Evolutionary conservation across 2,888 invertebrate species (phyloP).

Genomic region (Cacoxenus indagator): DNA sequence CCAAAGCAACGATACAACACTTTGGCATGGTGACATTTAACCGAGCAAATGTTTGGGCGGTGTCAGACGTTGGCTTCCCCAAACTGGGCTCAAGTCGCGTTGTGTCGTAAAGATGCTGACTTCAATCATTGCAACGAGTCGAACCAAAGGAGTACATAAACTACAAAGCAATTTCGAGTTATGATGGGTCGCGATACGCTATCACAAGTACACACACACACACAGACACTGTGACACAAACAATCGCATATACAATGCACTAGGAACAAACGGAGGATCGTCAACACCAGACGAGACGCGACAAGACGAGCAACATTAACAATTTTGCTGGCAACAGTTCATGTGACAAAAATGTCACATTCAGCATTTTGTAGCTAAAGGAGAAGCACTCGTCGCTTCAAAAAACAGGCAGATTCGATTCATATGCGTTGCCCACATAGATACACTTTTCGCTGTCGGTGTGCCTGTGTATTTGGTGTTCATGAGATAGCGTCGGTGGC

Average conservation of each 20-base stretch:
- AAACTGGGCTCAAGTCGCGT: background rate
- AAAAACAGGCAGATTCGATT: background rate
- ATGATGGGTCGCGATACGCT: slow-evolving; percentile 1
- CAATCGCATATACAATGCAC: background rate
- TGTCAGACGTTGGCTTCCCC: background rate
- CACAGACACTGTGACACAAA: background rate
- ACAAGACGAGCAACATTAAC: background rate
- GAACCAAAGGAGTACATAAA: background rate
- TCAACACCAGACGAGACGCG: background rate
- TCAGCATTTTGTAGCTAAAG: slow-evolving; percentile 46
- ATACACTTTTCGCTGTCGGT: slow-evolving; percentile 19
- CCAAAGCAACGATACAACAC: background rate
- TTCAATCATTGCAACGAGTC: slow-evolving; percentile 29
- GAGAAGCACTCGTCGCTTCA: too few species aligned
- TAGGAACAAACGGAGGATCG: background rate
- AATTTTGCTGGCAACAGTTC: slow-evolving; percentile 39
- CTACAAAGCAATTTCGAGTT: slow-evolving; percentile 1
- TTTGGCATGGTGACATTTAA: background rate
- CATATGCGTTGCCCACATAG: background rate
- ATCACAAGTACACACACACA: background rate
- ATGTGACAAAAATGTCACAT: slow-evolving; percentile 65
- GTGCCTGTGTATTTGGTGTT: slow-evolving; percentile 47
- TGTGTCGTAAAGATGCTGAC: background rate
- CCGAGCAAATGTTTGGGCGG: background rate
- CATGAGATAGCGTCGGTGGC: slow-evolving; percentile 47